phyloP scores from a whole-genome alignment of 2,888 invertebrate species.

The Drosophila emarginata region DNA sequence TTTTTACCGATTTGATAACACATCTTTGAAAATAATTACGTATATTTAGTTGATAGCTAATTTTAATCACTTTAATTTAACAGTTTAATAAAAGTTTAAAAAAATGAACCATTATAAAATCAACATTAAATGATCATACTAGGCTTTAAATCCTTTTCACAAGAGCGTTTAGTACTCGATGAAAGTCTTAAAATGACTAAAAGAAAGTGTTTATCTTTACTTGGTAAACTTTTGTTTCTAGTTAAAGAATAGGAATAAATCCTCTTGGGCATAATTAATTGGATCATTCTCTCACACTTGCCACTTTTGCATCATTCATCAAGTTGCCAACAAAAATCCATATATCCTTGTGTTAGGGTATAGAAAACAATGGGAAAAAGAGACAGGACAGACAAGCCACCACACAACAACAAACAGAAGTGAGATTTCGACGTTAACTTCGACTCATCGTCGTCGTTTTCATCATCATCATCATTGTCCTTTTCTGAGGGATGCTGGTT shows the following conservation, averaged over 20 bases:
- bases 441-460: neutral
- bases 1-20: too few species aligned
- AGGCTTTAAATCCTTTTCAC: too few species aligned
- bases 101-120: too few species aligned
- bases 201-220: too few species aligned
- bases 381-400: slow-evolving; percentile 20
- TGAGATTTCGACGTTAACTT: slow-evolving; percentile 2
- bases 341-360: slow-evolving; percentile 1
- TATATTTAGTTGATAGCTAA: too few species aligned
- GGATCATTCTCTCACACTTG: neutral
- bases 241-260: neutral
- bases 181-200: too few species aligned
- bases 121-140: too few species aligned
- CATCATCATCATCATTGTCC: neutral
- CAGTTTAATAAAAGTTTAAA: too few species aligned
- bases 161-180: too few species aligned
- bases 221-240: too few species aligned
- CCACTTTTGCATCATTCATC: neutral
- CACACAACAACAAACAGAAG: slow-evolving; percentile 26
- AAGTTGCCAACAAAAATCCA: neutral
- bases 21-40: too few species aligned
- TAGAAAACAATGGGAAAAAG: neutral
- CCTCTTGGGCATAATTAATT: neutral
- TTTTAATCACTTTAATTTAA: too few species aligned
- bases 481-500: slow-evolving; percentile 26